These are phyloP conservation scores for Anseranas semipalmata DNA, from an alignment of 2,113 vertebrate species.

Conservation along the genomic window DNA sequence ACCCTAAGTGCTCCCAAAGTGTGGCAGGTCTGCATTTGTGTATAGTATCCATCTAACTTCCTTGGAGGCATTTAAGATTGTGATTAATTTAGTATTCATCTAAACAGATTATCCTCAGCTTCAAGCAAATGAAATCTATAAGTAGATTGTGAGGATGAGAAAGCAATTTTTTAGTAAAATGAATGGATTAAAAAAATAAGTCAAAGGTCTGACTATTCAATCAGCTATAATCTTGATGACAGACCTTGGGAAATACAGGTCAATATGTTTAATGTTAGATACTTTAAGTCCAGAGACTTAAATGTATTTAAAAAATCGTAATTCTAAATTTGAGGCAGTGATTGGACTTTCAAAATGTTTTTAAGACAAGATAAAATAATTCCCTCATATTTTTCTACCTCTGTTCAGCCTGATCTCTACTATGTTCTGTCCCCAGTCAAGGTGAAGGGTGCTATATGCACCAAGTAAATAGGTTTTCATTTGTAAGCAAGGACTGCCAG, in stretches of 20 bases:
- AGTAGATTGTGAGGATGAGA: constrained; percentile 45
- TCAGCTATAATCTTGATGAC: constrained; percentile 17
- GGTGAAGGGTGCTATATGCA: background rate
- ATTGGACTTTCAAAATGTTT: background rate
- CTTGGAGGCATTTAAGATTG: background rate
- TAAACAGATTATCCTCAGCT: constrained; percentile 44
- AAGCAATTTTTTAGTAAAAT: constrained; percentile 29
- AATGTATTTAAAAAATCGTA: background rate
- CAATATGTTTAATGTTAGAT: background rate
- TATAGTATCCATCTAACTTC: background rate
- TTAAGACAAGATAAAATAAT: background rate
- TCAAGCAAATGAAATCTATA: background rate
- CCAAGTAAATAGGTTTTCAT: background rate
- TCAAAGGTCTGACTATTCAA: background rate
- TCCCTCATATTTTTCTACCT: background rate
- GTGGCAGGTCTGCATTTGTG: background rate
- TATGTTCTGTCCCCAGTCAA: background rate
- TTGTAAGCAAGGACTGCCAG: background rate
- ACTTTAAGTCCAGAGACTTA: background rate
- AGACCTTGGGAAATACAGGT: constrained; percentile 32
- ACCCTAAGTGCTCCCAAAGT: background rate
- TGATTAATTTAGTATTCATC: constrained; percentile 5
- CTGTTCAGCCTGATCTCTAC: background rate
- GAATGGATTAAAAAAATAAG: constrained; percentile 22
- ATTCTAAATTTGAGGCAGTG: background rate